These are phyloP conservation scores for Bombus waltoni DNA, from an alignment of 1,140 invertebrate species.

Conservation along the genomic window DNA sequence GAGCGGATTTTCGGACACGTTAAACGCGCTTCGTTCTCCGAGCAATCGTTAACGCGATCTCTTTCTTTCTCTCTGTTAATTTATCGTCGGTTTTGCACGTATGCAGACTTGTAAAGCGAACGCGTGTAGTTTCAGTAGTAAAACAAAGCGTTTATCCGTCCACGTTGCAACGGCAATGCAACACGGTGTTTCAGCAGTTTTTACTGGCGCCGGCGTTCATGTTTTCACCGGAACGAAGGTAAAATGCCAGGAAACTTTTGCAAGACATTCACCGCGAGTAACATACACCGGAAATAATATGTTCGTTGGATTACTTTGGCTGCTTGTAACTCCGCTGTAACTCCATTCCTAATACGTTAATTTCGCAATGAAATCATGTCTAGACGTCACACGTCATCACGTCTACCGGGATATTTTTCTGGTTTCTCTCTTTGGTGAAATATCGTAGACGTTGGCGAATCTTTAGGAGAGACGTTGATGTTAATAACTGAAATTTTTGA, in stretches of 20 bases:
- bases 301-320: not conserved
- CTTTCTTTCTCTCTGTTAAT: not conserved
- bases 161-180: not conserved
- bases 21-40: not conserved
- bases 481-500: not conserved
- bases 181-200: constrained; percentile 16
- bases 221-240: constrained; percentile 7
- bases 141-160: constrained; percentile 31
- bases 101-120: not conserved
- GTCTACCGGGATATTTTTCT: not conserved
- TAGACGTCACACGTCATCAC: no score
- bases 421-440: no score
- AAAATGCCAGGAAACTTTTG: constrained; percentile 25
- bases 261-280: not conserved
- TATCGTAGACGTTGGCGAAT: no score
- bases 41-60: not conserved
- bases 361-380: no score
- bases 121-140: constrained; percentile 27
- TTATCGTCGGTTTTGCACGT: not conserved
- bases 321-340: not conserved
- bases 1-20: not conserved
- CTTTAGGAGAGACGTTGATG: not conserved
- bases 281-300: not conserved
- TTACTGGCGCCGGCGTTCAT: not conserved
- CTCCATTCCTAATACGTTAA: not conserved